These are phyloP conservation scores for Nasonia giraulti DNA, from an alignment of 1,140 invertebrate genomes.

Conservation along the genomic window DNA sequence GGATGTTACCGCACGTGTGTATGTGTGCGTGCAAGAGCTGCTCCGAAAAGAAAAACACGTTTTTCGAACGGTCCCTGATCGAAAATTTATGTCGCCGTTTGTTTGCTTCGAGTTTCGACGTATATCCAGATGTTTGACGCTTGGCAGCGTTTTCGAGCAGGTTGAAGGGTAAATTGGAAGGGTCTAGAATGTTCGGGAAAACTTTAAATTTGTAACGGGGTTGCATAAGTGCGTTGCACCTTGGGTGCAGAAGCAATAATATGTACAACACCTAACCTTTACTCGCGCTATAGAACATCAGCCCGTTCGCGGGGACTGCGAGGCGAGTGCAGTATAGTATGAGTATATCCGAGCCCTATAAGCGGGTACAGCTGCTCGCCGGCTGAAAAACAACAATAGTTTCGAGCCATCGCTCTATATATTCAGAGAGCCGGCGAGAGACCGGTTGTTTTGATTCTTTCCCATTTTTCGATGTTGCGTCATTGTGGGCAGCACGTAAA, in stretches of 20 bases:
- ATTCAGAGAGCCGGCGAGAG: not conserved
- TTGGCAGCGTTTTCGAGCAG: not conserved
- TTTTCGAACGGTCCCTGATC: too few species aligned
- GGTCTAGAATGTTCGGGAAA: not conserved
- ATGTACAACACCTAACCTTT: not conserved
- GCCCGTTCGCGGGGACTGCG: not conserved
- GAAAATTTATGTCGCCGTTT: too few species aligned
- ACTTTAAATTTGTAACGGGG: conserved; percentile 16
- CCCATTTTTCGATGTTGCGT: not conserved
- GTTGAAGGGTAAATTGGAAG: not conserved
- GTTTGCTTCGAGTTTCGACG: too few species aligned
- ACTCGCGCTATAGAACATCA: not conserved
- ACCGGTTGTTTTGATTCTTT: not conserved
- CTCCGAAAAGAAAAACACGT: too few species aligned
- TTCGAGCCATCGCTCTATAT: too few species aligned
- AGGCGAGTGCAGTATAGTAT: too few species aligned
- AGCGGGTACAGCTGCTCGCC: not conserved
- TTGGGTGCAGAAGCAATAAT: not conserved
- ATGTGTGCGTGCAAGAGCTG: too few species aligned
- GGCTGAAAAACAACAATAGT: too few species aligned
- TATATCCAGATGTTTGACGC: too few species aligned
- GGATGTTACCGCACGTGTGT: too few species aligned
- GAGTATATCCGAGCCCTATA: not conserved
- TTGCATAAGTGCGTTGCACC: conserved; percentile 28
- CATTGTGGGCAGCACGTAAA: not conserved